These are phyloP conservation scores for Macquaria ambigua DNA, from an alignment of 2,113 vertebrate genomes.

Conservation along the genomic window DNA sequence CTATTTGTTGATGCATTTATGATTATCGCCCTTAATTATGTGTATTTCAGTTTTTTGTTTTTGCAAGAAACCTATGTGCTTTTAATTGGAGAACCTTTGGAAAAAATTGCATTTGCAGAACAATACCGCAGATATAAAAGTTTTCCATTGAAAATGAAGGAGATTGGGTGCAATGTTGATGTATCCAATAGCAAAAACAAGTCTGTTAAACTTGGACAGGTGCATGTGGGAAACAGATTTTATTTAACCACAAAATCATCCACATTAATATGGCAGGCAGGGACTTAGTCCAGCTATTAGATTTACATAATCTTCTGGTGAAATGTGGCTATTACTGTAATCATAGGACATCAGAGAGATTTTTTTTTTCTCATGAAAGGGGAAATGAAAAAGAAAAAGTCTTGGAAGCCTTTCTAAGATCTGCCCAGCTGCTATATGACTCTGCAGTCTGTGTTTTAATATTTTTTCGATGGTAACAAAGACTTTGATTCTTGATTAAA, in stretches of 20 bases:
- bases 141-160: background rate
- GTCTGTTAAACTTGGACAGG: background rate
- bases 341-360: constrained; percentile 28
- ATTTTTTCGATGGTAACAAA: constrained; percentile 3
- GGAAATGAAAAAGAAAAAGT: constrained; percentile 8
- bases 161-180: background rate
- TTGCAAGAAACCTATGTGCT: background rate
- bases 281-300: constrained; percentile 20
- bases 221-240: background rate
- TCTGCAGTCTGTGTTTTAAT: constrained; percentile 30
- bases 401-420: constrained; percentile 2
- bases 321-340: constrained; percentile 55
- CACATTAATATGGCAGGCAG: constrained; percentile 13
- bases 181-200: background rate
- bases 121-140: background rate
- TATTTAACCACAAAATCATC: constrained; percentile 23
- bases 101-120: background rate
- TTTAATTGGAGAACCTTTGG: background rate
- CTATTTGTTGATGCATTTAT: background rate
- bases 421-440: constrained; percentile 24
- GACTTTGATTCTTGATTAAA: constrained; percentile 35
- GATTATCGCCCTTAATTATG: background rate
- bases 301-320: constrained; percentile 46
- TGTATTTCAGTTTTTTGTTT: background rate
- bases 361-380: constrained; percentile 7